Conservation (phyloP, 53 echinoderm and acorn worm genomes). For the Echinarachnius parma region DNA sequence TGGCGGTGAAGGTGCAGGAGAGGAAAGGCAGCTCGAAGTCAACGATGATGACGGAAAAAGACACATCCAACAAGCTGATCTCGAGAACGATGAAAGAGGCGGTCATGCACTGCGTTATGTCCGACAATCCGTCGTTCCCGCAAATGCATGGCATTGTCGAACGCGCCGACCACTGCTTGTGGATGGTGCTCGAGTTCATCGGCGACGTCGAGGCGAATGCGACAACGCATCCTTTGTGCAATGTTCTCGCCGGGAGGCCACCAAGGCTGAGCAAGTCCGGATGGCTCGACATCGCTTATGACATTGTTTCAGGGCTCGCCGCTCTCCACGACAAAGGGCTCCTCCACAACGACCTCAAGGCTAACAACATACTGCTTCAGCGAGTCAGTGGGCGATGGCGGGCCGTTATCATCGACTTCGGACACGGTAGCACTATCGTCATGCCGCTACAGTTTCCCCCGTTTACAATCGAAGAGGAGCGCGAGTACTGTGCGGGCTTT, state of each 20-base stretch:
- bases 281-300: constrained; percentile 43
- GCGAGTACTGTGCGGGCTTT: constrained; percentile 17
- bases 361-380: constrained; percentile 35
- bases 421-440: constrained; percentile 25
- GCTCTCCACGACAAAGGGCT: constrained; percentile 41
- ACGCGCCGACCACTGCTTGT: neutral
- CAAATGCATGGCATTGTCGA: constrained; percentile 18
- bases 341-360: constrained; percentile 45
- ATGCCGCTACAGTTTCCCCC: constrained; percentile 22
- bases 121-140: constrained; percentile 28
- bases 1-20: constrained; percentile 37
- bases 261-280: constrained; percentile 14
- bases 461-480: constrained; percentile 22
- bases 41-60: neutral
- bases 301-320: constrained; percentile 27
- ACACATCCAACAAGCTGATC: constrained; percentile 9
- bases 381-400: constrained; percentile 31
- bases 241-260: constrained; percentile 8
- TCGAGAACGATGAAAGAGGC: constrained; percentile 37
- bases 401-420: constrained; percentile 36
- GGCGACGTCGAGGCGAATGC: constrained; percentile 3
- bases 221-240: constrained; percentile 16
- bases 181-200: constrained; percentile 24
- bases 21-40: constrained; percentile 2
- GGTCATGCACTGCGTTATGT: constrained; percentile 36